Percentiles rank a stretch among this genome's conserved stretches.
Evolutionary conservation across 2,797 vertebrate genomes (phyloP).

Genomic region (Ceyx erithaca): DNA sequence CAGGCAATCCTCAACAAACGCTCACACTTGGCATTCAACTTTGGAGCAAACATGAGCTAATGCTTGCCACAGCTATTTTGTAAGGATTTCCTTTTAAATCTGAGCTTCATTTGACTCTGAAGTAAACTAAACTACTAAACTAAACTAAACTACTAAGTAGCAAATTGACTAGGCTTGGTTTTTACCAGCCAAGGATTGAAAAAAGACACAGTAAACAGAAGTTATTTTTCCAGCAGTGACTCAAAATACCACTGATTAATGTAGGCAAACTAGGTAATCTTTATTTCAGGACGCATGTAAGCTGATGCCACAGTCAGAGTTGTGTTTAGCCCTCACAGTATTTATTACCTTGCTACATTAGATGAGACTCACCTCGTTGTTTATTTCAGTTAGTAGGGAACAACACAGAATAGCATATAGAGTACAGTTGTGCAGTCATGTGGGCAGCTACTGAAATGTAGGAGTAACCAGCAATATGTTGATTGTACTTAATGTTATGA

Average conservation of each 20-base stretch:
- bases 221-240: neutral
- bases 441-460: neutral
- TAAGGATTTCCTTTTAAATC: neutral
- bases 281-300: neutral
- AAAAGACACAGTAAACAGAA: neutral
- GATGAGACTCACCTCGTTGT: neutral
- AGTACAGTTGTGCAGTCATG: neutral
- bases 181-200: neutral
- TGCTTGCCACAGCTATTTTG: neutral
- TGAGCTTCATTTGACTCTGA: neutral
- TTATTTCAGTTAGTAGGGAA: neutral
- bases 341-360: neutral
- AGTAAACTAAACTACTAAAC: neutral
- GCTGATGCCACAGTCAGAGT: neutral
- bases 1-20: neutral
- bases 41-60: accelerated
- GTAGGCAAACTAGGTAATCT: neutral
- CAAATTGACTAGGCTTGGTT: neutral
- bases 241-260: neutral
- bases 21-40: neutral
- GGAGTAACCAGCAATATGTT: neutral
- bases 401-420: neutral
- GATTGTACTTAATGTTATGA: accelerated
- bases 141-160: neutral
- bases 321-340: neutral